Base-by-base conservation (phyloP, 1,140 invertebrate species). In the Atta colombica region DNA sequence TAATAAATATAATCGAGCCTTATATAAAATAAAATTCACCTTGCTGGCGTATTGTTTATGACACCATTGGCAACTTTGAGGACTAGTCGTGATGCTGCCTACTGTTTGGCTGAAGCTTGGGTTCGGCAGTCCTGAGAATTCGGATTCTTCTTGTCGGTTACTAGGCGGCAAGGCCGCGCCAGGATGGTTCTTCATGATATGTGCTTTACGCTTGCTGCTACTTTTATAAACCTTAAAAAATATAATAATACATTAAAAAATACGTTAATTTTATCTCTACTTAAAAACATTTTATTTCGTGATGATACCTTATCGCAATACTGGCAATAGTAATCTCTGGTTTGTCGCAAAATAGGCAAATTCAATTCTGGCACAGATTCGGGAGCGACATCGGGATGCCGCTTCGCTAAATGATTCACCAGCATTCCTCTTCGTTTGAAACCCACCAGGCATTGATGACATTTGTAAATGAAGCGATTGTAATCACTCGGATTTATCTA, bases 141-240 rank as follows among this genome's bases (percentile, higher is more conserved):
- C 95, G 0, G 94, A 95, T 89, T 96, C 96, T 74, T 96, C 96
- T 69, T 95, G 95, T 77, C 96, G 92, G 88, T 96, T 96, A 78
- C 96, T 96, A 39, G 96, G 95, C 12, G 98, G 97, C 49, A 98
- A 94, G 87, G 97, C 96, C 58, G 96, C 96, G 28, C 98, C 98
- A 2, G 98, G 98, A 96, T 98, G 98, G 94, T 97, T 97, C 94
- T 98, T 98, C 89, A 98, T 94, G 86, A 98, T 98, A 93, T 98
- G 98, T 16, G 97, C 96, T 95, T 98, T 98, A 71, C 98, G 95
- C 93, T 98, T 98, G 2, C 97, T 97, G 93, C 97, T 98, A 86
- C 97, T 98, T 94, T 98, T 98, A 93, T 98, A 98, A 61, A 98
- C 96, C 96, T 96, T 88, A 25, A 61, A 69, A 31, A 12, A 71